phyloP scores from a whole-genome alignment of 2,113 vertebrate genomes.

The Salvelinus sp. region DNA sequence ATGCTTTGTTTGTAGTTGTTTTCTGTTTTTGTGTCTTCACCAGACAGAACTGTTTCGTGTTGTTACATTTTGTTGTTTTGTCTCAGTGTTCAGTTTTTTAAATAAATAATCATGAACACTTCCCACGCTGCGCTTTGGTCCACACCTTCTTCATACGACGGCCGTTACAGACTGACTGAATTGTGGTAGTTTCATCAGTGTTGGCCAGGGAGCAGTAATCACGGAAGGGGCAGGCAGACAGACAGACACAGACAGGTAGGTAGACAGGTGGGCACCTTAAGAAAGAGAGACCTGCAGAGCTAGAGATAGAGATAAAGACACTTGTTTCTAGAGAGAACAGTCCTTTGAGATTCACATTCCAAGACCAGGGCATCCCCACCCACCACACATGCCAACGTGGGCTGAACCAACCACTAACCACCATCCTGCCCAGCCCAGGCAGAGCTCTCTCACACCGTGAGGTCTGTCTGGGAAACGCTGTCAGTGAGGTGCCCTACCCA shows the following conservation, averaged over 20 bases:
- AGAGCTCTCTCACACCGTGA: constrained; percentile 44
- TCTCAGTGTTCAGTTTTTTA: no score
- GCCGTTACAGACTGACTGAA: no score
- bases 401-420: constrained; percentile 21
- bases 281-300: neutral
- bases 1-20: no score
- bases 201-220: no score
- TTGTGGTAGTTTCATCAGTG: no score
- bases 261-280: neutral
- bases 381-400: neutral
- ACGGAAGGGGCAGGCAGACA: neutral
- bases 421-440: constrained; percentile 26
- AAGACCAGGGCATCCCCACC: constrained; percentile 9
- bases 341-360: constrained; percentile 17
- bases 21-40: no score
- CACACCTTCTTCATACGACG: no score
- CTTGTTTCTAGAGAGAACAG: constrained; percentile 21
- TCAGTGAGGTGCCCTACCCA: constrained; percentile 23
- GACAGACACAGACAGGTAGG: neutral
- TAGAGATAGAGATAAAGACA: constrained; percentile 27
- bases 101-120: no score
- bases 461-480: constrained; percentile 25
- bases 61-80: no score
- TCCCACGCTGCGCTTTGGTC: no score
- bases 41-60: no score